phyloP scores from a whole-genome alignment of 2,888 invertebrate species.

The Meteorus colon region DNA sequence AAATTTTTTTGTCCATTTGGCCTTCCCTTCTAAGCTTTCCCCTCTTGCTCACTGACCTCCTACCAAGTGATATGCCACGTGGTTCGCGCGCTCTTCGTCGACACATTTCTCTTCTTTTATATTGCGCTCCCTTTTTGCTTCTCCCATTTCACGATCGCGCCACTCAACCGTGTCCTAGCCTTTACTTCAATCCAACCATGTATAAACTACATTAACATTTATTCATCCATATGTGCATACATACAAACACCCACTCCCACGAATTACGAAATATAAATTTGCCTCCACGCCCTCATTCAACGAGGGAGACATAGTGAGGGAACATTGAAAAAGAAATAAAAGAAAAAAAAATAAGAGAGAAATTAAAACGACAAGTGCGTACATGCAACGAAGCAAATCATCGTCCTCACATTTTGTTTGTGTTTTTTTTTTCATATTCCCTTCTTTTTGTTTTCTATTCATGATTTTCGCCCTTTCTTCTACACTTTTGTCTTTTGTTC shows the following conservation, averaged over 20 bases:
- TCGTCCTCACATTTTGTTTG: conserved; percentile 16
- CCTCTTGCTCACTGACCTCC: conserved; percentile 40
- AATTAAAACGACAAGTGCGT: conserved; percentile 49
- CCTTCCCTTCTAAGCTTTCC: background rate
- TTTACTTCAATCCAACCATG: conserved; percentile 28
- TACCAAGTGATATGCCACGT: conserved; percentile 48
- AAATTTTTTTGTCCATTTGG: background rate
- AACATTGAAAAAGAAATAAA: conserved; percentile 6
- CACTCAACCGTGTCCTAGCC: conserved; percentile 45
- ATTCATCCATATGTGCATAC: background rate
- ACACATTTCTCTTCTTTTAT: conserved; percentile 11
- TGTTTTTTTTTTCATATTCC: conserved; percentile 13
- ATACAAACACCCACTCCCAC: conserved; percentile 32
- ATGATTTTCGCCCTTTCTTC: conserved; percentile 33
- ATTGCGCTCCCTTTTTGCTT: conserved; percentile 16
- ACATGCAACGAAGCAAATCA: conserved; percentile 34
- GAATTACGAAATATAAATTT: conserved; percentile 43
- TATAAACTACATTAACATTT: conserved; percentile 5
- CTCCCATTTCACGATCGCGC: conserved; percentile 29
- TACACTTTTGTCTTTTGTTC: conserved; percentile 7
- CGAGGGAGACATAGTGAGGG: background rate
- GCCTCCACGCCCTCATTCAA: conserved; percentile 41
- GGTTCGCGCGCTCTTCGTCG: conserved; percentile 46
- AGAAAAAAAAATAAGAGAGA: conserved; percentile 7
- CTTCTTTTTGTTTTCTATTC: conserved; percentile 22